Evolutionary conservation across 2,888 invertebrate genomes (phyloP).

Genomic region (Noctua janthina): DNA sequence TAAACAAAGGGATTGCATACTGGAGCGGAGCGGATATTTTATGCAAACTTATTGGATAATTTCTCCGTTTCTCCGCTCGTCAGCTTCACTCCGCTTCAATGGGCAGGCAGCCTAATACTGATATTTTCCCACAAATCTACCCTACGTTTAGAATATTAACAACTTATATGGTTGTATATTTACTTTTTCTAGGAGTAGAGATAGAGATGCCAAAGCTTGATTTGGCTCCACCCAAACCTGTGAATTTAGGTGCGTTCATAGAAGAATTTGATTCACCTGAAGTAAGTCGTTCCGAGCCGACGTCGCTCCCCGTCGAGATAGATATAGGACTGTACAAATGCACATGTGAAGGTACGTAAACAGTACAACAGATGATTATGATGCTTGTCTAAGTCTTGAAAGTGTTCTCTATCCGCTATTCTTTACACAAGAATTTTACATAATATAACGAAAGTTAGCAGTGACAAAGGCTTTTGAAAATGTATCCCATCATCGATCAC

Average conservation of each 20-base stretch:
- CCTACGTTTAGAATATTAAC: neutral
- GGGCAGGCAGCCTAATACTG: neutral
- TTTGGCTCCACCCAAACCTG: neutral
- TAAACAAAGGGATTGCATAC: too few species aligned
- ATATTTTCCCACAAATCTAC: neutral
- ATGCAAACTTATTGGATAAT: too few species aligned
- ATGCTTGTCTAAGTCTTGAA: neutral
- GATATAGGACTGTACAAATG: neutral
- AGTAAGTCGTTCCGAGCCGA: neutral
- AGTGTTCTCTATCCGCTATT: neutral
- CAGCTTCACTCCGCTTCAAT: too few species aligned
- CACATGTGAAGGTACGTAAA: neutral
- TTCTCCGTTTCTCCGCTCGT: too few species aligned
- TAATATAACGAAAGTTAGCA: too few species aligned
- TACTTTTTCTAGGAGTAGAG: slow-evolving; percentile 15
- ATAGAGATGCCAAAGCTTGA: neutral
- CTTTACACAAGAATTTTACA: too few species aligned
- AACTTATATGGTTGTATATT: neutral
- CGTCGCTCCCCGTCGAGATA: too few species aligned
- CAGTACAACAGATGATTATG: neutral
- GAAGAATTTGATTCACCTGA: neutral
- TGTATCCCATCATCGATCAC: too few species aligned
- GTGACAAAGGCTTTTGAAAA: neutral
- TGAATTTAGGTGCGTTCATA: neutral
- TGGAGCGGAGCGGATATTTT: too few species aligned